These are phyloP conservation scores for Melanotaenia pygmaea DNA, from an alignment of 2,797 vertebrate species.

Conservation along the genomic window DNA sequence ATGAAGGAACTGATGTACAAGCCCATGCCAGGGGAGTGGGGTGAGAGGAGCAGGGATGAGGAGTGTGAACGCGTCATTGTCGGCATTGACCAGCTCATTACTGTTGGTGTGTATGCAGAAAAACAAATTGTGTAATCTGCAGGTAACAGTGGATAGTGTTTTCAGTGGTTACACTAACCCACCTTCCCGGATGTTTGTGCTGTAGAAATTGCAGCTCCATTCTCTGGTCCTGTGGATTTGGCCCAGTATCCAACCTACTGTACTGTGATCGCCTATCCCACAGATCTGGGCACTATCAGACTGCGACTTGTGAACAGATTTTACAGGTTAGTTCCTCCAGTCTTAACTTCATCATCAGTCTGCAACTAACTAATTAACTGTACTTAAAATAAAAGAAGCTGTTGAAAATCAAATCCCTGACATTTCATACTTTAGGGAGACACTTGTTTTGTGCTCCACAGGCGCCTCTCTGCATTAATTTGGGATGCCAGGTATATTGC, in stretches of 20 bases:
- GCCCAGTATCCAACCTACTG: slow-evolving; percentile 94
- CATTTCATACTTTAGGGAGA: neutral
- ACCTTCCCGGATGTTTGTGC: slow-evolving; percentile 1
- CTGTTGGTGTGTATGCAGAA: slow-evolving; percentile 83
- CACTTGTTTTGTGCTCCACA: slow-evolving; percentile 66
- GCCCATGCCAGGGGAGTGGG: slow-evolving; percentile 93
- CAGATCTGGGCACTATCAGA: slow-evolving; percentile 93
- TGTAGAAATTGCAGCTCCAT: slow-evolving; percentile 91
- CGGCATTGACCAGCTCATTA: slow-evolving; percentile 91
- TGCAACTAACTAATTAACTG: neutral
- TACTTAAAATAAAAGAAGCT: neutral
- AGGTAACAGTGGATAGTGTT: neutral
- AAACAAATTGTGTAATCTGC: neutral
- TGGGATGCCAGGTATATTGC: slow-evolving; percentile 97
- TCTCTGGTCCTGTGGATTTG: slow-evolving; percentile 94
- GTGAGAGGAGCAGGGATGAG: slow-evolving; percentile 85
- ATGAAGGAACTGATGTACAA: slow-evolving; percentile 93
- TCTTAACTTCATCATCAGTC: neutral
- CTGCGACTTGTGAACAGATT: slow-evolving; percentile 92
- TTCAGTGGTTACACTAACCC: neutral
- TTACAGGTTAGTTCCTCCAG: slow-evolving; percentile 87
- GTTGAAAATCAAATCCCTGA: slow-evolving; percentile 5
- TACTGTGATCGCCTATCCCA: slow-evolving; percentile 94
- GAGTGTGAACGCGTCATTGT: slow-evolving; percentile 90
- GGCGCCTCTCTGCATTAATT: slow-evolving; percentile 93